Base-by-base conservation (phyloP, 1,140 invertebrate genomes). In the Augochlora pura region DNA sequence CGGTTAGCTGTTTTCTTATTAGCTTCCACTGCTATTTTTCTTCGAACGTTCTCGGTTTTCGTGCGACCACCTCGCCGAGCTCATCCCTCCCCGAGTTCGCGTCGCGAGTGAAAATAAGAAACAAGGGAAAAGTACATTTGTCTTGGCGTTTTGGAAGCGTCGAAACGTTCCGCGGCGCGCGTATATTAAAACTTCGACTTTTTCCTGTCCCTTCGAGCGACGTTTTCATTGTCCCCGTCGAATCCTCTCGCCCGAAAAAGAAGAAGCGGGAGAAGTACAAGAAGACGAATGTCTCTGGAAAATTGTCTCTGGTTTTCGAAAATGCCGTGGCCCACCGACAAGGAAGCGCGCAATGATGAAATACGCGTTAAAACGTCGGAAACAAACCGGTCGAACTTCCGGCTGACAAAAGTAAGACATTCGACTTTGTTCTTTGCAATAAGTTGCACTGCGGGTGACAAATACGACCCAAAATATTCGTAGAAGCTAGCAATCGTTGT, bases 101-200 rank as follows among this genome's bases (percentile, higher is more conserved):
- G 25, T 27, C 25, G 25, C 23, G 18, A 25, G 16, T 21, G 21
- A 9, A 23, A 67, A 39, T 10, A 67, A 59, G 16, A 60, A 18
- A 23, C 46, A 32, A 68, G 23, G 65, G 21, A 16, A 18, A 18
- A 4, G 25, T 39, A 32, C 64, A 57, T 57, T 57, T 57, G 54
- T n/a, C 54, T 57, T 57, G 54, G 54, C 54, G 21, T 57, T 57
- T n/a, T n/a, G 21, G 54, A n/a, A n/a, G 65, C 67, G 57, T 52
- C 1, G 62, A 39, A 21, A 42, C 32, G 72, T 25, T 54, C 52
- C 72, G 16, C 5, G 63, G 63, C 5, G 39, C 16, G n/a, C 7
- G 25, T 62, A 73, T 73, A 73, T 73, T 70, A 59, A 70, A 62
- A 70, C 75, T 67, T 70, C 39, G 64, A 8, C 59, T n/a, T 14